Evolutionary conservation across 2,797 vertebrate genomes (phyloP).

Genomic region (Atherinosoma microstoma): DNA sequence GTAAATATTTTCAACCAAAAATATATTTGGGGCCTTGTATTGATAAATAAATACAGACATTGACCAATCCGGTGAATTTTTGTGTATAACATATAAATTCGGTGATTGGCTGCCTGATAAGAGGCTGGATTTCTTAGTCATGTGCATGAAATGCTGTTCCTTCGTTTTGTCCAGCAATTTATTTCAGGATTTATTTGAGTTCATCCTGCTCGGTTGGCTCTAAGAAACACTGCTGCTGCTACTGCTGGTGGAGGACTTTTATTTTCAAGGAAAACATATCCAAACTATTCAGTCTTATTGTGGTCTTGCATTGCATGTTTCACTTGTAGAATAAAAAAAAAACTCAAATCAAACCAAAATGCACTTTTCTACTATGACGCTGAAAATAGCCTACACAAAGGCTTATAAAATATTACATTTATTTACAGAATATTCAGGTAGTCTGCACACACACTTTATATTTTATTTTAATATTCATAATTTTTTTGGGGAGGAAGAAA

Average conservation of each 20-base stretch:
- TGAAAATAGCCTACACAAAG: not conserved
- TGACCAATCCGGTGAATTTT: not conserved
- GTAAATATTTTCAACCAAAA: not conserved
- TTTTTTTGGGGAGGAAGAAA: no score
- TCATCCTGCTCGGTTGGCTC: conserved; percentile 1
- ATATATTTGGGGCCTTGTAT: conserved; percentile 27
- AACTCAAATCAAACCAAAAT: not conserved
- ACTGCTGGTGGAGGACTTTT: not conserved
- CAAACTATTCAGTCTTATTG: not conserved
- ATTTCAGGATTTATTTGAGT: not conserved
- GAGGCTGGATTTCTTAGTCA: conserved; percentile 51
- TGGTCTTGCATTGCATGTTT: not conserved
- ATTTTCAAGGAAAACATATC: conserved; percentile 3
- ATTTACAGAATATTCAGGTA: no score
- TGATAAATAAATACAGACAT: conserved; percentile 27
- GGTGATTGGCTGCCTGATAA: conserved; percentile 13
- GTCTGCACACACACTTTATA: no score
- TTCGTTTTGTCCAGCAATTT: not conserved
- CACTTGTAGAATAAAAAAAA: not conserved
- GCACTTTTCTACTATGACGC: not conserved
- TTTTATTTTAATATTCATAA: no score
- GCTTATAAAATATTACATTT: no score
- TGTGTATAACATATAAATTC: conserved; percentile 16
- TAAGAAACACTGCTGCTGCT: not conserved
- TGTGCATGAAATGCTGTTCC: conserved; percentile 8